Evolutionary conservation across 2,113 vertebrate genomes (phyloP).

Genomic region (Poecile atricapillus): DNA sequence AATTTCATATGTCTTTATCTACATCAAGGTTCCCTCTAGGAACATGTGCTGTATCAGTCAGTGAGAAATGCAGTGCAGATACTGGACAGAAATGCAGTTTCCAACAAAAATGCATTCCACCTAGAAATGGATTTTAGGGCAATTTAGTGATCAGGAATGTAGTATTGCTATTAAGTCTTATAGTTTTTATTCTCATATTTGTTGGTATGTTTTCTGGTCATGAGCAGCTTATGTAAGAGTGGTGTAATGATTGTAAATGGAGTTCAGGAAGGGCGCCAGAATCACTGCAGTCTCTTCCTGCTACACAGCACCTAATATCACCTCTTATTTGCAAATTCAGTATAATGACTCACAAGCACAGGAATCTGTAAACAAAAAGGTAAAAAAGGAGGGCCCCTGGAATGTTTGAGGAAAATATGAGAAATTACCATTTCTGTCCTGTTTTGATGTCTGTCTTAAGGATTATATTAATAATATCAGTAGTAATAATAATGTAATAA

Average conservation of each 20-base stretch:
- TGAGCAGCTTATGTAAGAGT: background rate
- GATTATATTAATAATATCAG: background rate
- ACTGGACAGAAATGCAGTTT: background rate
- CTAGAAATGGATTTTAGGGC: background rate
- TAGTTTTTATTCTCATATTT: background rate
- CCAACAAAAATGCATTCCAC: background rate
- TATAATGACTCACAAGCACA: background rate
- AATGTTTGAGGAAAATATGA: background rate
- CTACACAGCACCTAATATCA: background rate
- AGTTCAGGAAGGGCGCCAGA: background rate
- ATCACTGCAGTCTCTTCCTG: background rate
- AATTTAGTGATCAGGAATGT: background rate
- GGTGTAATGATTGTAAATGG: background rate
- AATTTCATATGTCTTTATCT: background rate
- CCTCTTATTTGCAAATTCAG: background rate
- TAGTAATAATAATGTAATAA: background rate
- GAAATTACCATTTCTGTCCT: background rate
- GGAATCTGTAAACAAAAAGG: background rate
- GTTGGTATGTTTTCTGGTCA: background rate
- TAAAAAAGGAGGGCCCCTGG: background rate
- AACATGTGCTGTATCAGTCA: background rate
- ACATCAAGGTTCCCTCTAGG: background rate
- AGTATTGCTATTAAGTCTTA: background rate
- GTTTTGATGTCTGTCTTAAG: background rate
- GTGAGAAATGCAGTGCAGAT: background rate